Conservation (phyloP, 1,140 invertebrate genomes). For the Bursaphelenchus mucronatus region DNA sequence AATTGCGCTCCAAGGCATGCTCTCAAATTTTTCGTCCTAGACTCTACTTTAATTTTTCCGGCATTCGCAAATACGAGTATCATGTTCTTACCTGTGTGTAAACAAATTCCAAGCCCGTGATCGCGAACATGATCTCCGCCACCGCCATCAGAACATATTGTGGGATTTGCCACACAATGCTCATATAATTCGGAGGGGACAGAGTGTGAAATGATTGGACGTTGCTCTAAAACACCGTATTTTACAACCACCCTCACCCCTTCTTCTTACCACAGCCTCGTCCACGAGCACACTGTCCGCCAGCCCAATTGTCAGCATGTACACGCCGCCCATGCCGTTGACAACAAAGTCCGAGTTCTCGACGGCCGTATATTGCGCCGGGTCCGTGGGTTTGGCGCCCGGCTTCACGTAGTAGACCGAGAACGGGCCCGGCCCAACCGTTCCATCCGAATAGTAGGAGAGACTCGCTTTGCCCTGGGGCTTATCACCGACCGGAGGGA, state of each 20-base stretch:
- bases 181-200: constrained; percentile 67
- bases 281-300: constrained; percentile 5
- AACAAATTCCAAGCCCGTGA: constrained; percentile 84
- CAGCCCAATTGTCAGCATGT: constrained; percentile 13
- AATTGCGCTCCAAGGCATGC: too few species aligned
- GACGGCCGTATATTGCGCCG: constrained; percentile 9
- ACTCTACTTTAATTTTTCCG: not conserved
- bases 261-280: not conserved
- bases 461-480: constrained; percentile 6
- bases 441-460: not conserved
- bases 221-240: not conserved
- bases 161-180: constrained; percentile 78
- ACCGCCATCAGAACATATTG: constrained; percentile 80
- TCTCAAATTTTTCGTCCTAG: too few species aligned
- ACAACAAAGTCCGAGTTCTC: not conserved
- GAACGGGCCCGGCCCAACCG: not conserved
- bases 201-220: constrained; percentile 6
- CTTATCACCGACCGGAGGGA: constrained; percentile 14
- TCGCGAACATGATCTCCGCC: constrained; percentile 79
- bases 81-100: constrained; percentile 66
- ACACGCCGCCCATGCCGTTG: constrained; percentile 16
- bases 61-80: not conserved
- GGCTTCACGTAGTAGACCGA: constrained; percentile 3
- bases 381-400: not conserved
- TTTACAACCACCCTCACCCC: not conserved